phyloP scores from a whole-genome alignment of 2,113 vertebrate species.

The Solea senegalensis region DNA sequence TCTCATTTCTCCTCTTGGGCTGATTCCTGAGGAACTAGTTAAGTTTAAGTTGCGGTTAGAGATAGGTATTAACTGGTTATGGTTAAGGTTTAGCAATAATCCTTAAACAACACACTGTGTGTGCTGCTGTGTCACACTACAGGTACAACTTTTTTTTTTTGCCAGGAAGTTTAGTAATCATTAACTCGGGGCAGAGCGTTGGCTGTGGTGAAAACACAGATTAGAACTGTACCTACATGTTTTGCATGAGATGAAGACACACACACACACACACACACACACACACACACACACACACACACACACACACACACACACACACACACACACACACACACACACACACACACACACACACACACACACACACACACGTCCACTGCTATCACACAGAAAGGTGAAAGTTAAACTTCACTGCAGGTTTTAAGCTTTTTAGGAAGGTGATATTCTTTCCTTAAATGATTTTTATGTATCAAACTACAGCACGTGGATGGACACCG shows the following conservation, averaged over 20 bases:
- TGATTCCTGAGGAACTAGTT: too few species aligned
- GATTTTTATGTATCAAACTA: too few species aligned
- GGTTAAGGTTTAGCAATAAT: not conserved
- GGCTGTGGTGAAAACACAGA: slow-evolving; percentile 4
- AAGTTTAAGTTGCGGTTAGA: too few species aligned
- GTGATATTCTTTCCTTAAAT: too few species aligned
- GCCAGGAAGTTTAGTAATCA: slow-evolving; percentile 1
- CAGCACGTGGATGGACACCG: too few species aligned
- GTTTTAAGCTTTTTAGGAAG: too few species aligned
- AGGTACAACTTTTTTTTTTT: not conserved
- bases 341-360: too few species aligned
- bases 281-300: not conserved
- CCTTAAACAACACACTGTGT: too few species aligned
- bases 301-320: not conserved
- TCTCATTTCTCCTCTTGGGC: not conserved
- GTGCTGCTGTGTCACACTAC: not conserved
- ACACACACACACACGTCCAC: not conserved
- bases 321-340: not conserved
- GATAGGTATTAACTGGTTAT: not conserved
- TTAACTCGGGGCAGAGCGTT: not conserved
- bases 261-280: too few species aligned
- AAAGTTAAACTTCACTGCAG: too few species aligned
- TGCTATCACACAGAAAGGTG: not conserved
- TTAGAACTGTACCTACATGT: not conserved
- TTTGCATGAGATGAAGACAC: not conserved